These are phyloP conservation scores for Lottia scabra DNA, from an alignment of 2,888 invertebrate genomes.

Conservation along the genomic window DNA sequence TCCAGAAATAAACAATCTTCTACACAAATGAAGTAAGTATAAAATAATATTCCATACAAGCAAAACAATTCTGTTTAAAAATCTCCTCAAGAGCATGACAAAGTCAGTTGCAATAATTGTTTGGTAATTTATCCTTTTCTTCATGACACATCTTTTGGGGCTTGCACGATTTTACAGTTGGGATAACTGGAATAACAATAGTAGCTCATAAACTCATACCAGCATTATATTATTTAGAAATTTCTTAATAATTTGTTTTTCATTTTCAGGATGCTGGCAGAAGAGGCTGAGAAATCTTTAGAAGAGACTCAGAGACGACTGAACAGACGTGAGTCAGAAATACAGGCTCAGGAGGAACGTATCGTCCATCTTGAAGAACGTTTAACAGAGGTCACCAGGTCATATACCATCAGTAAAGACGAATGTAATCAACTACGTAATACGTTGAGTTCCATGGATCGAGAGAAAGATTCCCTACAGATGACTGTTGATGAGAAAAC, in stretches of 20 bases:
- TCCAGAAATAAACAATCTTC: constrained; percentile 57
- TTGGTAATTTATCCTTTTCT: too few species aligned
- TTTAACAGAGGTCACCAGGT: constrained; percentile 43
- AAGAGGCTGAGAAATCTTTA: constrained; percentile 64
- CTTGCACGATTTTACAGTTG: too few species aligned
- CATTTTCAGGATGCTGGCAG: constrained; percentile 60
- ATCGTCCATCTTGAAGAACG: constrained; percentile 55
- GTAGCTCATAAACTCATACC: too few species aligned
- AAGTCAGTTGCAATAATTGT: too few species aligned
- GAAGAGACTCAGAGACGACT: constrained; percentile 61
- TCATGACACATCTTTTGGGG: too few species aligned
- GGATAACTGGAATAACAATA: too few species aligned
- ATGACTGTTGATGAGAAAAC: constrained; percentile 65
- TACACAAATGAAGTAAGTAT: constrained; percentile 65
- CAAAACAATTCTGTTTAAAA: too few species aligned
- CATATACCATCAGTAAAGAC: constrained; percentile 44
- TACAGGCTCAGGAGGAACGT: constrained; percentile 55
- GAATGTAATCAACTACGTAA: constrained; percentile 56
- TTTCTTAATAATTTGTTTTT: neutral
- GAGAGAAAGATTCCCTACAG: constrained; percentile 67
- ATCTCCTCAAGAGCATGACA: too few species aligned
- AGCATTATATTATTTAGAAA: too few species aligned
- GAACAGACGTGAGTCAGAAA: constrained; percentile 56
- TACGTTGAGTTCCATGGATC: constrained; percentile 61
- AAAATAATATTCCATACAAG: too few species aligned